Conservation (phyloP, 2,113 vertebrate genomes). For the Emydura subglobosa region DNA sequence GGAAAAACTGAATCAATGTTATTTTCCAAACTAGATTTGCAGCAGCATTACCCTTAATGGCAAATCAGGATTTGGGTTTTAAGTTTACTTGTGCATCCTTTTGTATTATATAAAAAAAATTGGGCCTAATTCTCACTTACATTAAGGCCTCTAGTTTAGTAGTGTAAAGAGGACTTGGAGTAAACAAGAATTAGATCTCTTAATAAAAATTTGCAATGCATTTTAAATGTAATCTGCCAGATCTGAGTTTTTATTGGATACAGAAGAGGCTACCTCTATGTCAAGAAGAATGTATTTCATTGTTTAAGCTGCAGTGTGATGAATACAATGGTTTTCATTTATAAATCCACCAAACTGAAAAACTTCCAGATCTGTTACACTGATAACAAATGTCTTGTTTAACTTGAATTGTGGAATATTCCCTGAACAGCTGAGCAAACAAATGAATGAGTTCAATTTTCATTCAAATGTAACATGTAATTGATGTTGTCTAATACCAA, state of each 20-base stretch:
- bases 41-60: not conserved
- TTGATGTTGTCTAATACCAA: conserved; percentile 58
- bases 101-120: conserved; percentile 1
- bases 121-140: not conserved
- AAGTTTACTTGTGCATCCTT: not conserved
- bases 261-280: not conserved
- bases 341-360: conserved; percentile 41
- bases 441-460: conserved; percentile 72
- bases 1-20: not conserved
- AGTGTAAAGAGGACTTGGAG: not conserved
- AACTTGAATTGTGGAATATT: conserved; percentile 60
- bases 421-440: conserved; percentile 76
- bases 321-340: conserved; percentile 35
- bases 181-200: conserved; percentile 23
- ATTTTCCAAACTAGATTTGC: not conserved
- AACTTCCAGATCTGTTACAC: conserved; percentile 41
- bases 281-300: conserved; percentile 12
- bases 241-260: not conserved
- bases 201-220: not conserved
- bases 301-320: not conserved
- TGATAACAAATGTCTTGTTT: conserved; percentile 57
- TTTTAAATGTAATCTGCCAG: conserved; percentile 1
- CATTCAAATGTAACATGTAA: conserved; percentile 69
- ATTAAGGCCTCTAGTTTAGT: not conserved
- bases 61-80: conserved; percentile 7